phyloP scores from a whole-genome alignment of 35 echinoderm and acorn worm species.

The Ptychodera flava region DNA sequence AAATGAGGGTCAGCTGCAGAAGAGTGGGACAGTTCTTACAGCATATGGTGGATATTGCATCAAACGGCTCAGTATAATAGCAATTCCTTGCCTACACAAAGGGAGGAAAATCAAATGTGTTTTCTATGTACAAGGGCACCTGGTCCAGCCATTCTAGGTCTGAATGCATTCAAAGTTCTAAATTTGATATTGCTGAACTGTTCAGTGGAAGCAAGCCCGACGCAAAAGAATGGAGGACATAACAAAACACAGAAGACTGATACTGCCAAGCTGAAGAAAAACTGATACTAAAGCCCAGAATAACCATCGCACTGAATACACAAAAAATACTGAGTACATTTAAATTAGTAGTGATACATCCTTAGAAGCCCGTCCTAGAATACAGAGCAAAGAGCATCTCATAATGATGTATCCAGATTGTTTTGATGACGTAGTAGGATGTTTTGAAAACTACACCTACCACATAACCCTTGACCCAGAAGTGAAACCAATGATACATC shows the following conservation, averaged over 20 bases:
- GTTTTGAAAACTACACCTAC: background rate
- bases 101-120: background rate
- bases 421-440: background rate
- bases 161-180: background rate
- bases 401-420: background rate
- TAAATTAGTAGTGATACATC: background rate
- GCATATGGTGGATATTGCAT: background rate
- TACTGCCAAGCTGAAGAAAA: no score
- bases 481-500: conserved; percentile 13
- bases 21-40: background rate
- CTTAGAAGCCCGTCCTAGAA: background rate
- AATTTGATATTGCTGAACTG: background rate
- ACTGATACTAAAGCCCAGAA: no score
- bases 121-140: background rate
- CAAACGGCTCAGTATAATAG: background rate
- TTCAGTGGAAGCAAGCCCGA: background rate
- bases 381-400: background rate
- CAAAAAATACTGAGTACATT: background rate
- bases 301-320: no score
- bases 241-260: no score
- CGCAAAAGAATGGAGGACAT: no score
- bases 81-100: background rate
- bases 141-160: background rate
- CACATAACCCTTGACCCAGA: background rate
- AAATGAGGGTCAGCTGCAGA: background rate